phyloP scores from a whole-genome alignment of 2,888 invertebrate species.

The Drosophila dives region DNA sequence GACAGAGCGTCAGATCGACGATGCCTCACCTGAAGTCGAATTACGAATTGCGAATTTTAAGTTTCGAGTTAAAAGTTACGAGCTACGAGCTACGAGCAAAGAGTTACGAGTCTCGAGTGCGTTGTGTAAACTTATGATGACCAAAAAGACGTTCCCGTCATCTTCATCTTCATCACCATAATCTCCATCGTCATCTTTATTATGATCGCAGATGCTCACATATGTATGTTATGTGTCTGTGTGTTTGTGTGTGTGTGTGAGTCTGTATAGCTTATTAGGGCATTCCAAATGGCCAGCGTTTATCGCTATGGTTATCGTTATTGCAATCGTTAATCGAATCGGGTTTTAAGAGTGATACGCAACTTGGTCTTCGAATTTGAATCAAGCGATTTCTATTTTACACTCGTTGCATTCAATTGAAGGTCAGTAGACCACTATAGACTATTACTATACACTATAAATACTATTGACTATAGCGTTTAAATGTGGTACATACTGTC shows the following conservation, averaged over 20 bases:
- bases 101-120: constrained; percentile 5
- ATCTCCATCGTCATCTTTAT: constrained; percentile 2
- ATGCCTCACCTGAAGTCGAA: constrained; percentile 12
- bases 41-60: constrained; percentile 15
- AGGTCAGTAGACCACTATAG: constrained; percentile 39
- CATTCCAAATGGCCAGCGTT: constrained; percentile 14
- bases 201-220: constrained; percentile 20
- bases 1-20: constrained; percentile 10
- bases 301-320: constrained; percentile 18
- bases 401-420: constrained; percentile 50
- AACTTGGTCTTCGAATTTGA: constrained; percentile 64
- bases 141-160: constrained; percentile 14
- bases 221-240: constrained; percentile 1
- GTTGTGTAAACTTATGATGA: constrained; percentile 11
- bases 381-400: constrained; percentile 72
- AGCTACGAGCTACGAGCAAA: neutral
- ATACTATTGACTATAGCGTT: neutral
- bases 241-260: neutral
- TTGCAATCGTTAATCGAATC: constrained; percentile 36
- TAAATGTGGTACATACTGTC: neutral
- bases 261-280: constrained; percentile 2
- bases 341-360: constrained; percentile 70
- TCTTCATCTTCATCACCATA: constrained; percentile 22
- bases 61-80: neutral
- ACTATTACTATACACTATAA: too few relatives aligned